These are phyloP conservation scores for Artemisiospiza belli DNA, from an alignment of 2,113 vertebrate species.

Conservation along the genomic window DNA sequence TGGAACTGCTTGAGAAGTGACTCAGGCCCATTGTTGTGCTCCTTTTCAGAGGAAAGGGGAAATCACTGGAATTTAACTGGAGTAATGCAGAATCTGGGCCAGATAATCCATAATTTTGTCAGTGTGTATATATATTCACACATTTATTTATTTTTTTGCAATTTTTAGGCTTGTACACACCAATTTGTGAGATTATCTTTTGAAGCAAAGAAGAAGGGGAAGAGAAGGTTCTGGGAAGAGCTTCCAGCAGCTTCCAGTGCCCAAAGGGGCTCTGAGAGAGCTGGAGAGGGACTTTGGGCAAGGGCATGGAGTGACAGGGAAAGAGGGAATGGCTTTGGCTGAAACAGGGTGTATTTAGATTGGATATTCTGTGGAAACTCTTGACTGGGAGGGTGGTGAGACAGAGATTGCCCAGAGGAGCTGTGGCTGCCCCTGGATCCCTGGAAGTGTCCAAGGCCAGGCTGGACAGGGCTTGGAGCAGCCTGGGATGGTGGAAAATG, in stretches of 20 bases:
- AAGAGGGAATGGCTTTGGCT: background rate
- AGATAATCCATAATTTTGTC: no score
- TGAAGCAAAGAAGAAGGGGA: background rate
- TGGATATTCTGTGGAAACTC: background rate
- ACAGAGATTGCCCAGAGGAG: background rate
- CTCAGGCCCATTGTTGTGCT: background rate
- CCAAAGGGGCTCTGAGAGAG: background rate
- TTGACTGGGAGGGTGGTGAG: no score
- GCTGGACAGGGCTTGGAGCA: fast-evolving
- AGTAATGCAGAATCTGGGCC: background rate
- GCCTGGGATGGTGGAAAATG: fast-evolving
- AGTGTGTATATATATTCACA: no score
- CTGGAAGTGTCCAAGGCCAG: background rate
- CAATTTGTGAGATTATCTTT: background rate
- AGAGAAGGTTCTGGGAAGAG: background rate
- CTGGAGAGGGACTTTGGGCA: background rate
- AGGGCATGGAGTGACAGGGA: background rate
- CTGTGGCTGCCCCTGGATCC: background rate
- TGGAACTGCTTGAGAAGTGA: background rate
- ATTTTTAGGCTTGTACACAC: no score
- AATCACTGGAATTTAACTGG: background rate
- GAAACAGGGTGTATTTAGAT: background rate
- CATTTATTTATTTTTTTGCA: background rate
- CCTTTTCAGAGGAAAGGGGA: background rate
- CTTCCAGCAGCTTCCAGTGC: background rate